Conservation (phyloP, 2,888 invertebrate species). For the Trissolcus brochymenae region DNA sequence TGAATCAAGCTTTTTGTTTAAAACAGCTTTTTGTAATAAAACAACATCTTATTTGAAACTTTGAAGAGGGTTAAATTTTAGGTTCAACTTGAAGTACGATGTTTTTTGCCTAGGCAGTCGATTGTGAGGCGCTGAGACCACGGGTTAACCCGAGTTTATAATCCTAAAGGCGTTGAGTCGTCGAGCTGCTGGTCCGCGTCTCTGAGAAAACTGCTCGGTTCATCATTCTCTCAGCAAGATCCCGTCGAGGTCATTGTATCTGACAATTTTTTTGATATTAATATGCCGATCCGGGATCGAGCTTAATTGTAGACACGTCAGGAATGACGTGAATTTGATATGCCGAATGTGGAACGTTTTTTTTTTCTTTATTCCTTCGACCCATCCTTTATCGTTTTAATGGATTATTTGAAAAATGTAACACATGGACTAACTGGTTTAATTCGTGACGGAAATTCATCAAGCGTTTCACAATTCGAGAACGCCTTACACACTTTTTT, state of each 20-base stretch:
- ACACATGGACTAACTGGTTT: constrained; percentile 6
- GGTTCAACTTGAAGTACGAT: no score
- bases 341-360: constrained; percentile 26
- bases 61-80: no score
- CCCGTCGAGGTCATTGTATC: constrained; percentile 29
- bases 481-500: background rate
- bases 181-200: constrained; percentile 46
- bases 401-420: constrained; percentile 31
- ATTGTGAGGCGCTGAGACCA: constrained; percentile 1
- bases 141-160: constrained; percentile 55
- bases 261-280: constrained; percentile 48
- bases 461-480: background rate
- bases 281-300: constrained; percentile 29
- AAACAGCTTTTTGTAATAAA: no score
- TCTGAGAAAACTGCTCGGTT: constrained; percentile 47
- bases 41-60: no score
- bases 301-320: constrained; percentile 40
- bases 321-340: constrained; percentile 39
- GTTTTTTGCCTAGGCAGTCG: no score
- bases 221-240: constrained; percentile 39
- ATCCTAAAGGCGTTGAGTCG: constrained; percentile 56
- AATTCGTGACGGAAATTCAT: background rate
- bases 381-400: constrained; percentile 16
- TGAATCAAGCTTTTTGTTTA: no score
- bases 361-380: background rate